These are phyloP conservation scores for Pantherophis alleghaniensis DNA, from an alignment of 2,797 vertebrate species.

Conservation along the genomic window DNA sequence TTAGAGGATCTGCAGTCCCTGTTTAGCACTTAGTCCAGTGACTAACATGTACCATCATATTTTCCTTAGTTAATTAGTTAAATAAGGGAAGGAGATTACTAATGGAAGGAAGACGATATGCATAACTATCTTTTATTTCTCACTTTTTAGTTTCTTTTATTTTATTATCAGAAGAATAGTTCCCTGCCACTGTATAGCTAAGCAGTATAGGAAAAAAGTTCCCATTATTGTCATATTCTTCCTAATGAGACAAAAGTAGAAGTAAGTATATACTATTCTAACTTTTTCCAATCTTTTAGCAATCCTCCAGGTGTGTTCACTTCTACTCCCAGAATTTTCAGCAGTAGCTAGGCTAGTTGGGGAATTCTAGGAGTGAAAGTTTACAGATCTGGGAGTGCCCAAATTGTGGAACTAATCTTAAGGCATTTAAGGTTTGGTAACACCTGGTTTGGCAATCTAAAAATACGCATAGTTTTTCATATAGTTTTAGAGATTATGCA, in stretches of 20 bases:
- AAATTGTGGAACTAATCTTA: neutral
- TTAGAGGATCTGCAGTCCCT: slow-evolving; percentile 65
- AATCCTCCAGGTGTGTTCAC: neutral
- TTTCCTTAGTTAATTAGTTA: neutral
- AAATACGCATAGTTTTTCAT: neutral
- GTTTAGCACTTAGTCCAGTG: slow-evolving; percentile 52
- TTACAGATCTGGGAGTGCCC: neutral
- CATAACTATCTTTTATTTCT: neutral
- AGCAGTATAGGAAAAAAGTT: neutral
- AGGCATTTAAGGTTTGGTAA: neutral
- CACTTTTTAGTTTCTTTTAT: neutral
- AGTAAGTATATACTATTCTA: too few relatives aligned
- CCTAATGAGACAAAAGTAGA: neutral
- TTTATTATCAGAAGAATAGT: neutral
- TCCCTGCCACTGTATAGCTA: neutral
- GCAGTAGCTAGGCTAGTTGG: neutral
- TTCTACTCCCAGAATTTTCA: neutral
- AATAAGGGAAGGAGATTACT: neutral
- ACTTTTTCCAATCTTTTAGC: neutral
- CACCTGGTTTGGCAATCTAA: neutral
- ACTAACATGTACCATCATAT: slow-evolving; percentile 11
- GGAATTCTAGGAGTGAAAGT: neutral
- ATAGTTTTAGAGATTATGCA: slow-evolving; percentile 6
- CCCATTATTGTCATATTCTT: neutral
- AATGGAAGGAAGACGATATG: neutral